Evolutionary conservation across 1,140 invertebrate species (phyloP).

Genomic region (Drosophila tsacasi): DNA sequence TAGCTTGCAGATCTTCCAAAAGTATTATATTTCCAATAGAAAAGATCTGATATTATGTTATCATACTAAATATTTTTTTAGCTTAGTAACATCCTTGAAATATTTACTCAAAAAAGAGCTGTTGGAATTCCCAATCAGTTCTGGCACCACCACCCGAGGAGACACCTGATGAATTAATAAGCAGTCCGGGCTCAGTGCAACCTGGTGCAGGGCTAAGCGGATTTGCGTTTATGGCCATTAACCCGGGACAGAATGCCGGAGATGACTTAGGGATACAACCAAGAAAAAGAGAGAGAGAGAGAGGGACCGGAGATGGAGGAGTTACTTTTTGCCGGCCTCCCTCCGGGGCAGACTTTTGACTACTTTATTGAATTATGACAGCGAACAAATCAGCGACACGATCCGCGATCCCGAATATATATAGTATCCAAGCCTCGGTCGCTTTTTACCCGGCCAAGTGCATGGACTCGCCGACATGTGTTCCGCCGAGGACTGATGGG

Average conservation of each 20-base stretch:
- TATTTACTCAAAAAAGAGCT: background rate
- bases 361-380: constrained; percentile 85
- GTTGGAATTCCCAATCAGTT: background rate
- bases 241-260: constrained; percentile 5
- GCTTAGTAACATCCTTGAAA: background rate
- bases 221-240: constrained; percentile 56
- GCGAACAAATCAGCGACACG: constrained; percentile 84
- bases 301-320: background rate
- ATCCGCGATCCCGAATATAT: constrained; percentile 6
- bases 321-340: constrained; percentile 47
- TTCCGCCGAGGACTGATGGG: constrained; percentile 64
- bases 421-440: background rate
- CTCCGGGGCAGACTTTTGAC: constrained; percentile 66
- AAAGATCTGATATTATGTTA: too few species aligned
- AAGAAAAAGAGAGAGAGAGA: too few species aligned
- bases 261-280: too few species aligned
- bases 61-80: too few species aligned
- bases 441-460: constrained; percentile 4
- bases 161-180: constrained; percentile 46
- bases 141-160: background rate
- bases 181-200: constrained; percentile 16
- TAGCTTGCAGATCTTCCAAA: background rate
- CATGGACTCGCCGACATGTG: constrained; percentile 70
- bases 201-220: constrained; percentile 34
- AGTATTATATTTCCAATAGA: background rate